These are phyloP conservation scores for Altica lythri DNA, from an alignment of 2,888 invertebrate genomes.

Conservation along the genomic window DNA sequence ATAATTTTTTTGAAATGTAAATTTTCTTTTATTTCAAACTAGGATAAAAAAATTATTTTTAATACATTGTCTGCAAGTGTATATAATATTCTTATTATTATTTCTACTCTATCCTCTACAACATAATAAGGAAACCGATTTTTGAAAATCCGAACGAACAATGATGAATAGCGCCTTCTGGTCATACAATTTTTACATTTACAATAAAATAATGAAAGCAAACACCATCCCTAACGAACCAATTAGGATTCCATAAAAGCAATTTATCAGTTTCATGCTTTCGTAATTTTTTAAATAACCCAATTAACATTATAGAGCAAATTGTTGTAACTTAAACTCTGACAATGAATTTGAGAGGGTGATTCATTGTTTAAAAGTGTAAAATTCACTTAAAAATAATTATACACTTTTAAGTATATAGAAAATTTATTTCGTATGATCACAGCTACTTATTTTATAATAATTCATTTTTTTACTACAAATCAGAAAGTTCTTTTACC, in stretches of 20 bases:
- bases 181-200: conserved; percentile 8
- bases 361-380: not conserved
- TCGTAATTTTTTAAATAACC: conserved; percentile 14
- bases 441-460: too few relatives aligned
- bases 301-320: conserved; percentile 21
- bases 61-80: too few relatives aligned
- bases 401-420: not conserved
- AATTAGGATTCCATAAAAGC: conserved; percentile 20
- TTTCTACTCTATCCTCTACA: too few relatives aligned
- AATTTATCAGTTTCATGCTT: conserved; percentile 21
- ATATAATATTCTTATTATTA: too few relatives aligned
- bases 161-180: conserved; percentile 11
- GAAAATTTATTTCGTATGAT: not conserved
- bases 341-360: not conserved
- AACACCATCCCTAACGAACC: conserved; percentile 26
- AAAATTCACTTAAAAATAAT: too few relatives aligned
- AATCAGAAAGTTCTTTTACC: not conserved
- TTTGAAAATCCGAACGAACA: not conserved
- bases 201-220: conserved; percentile 11
- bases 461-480: too few relatives aligned
- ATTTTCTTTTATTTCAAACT: too few relatives aligned
- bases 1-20: too few relatives aligned
- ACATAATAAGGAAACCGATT: not conserved
- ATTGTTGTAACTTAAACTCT: not conserved
- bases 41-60: too few relatives aligned